These are phyloP conservation scores for Teleogryllus oceanicus DNA, from an alignment of 2,888 invertebrate species.

Conservation along the genomic window DNA sequence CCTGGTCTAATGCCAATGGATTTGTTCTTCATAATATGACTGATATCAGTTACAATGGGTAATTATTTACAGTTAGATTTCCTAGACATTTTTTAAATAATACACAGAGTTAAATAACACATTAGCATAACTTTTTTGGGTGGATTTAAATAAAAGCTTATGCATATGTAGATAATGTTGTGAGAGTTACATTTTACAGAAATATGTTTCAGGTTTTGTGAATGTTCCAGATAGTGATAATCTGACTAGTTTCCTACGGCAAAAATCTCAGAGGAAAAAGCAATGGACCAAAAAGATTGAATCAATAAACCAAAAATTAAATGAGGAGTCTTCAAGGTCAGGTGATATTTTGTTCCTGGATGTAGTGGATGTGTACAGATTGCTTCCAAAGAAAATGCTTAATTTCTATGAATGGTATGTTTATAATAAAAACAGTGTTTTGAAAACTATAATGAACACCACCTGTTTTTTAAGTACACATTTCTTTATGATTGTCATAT, in stretches of 20 bases:
- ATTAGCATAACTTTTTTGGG: no score
- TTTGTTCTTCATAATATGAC: not conserved
- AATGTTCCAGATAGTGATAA: slow-evolving; percentile 23
- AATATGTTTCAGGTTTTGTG: no score
- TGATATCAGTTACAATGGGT: not conserved
- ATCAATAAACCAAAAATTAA: slow-evolving; percentile 35
- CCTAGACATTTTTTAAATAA: not conserved
- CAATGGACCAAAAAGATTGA: slow-evolving; percentile 36
- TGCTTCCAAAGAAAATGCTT: slow-evolving; percentile 39
- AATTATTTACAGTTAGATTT: not conserved
- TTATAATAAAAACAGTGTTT: no score
- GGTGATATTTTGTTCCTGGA: slow-evolving; percentile 40
- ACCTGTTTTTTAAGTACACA: not conserved
- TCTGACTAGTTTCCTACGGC: not conserved
- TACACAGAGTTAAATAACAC: no score
- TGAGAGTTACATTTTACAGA: no score
- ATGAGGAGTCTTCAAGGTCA: slow-evolving; percentile 36
- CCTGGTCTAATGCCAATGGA: no score
- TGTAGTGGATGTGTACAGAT: slow-evolving; percentile 40
- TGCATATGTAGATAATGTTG: not conserved
- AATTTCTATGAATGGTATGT: slow-evolving; percentile 39
- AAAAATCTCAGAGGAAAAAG: slow-evolving; percentile 26
- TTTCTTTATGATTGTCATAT: not conserved
- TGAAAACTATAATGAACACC: not conserved
- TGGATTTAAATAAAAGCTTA: not conserved